Evolutionary conservation across 2,888 invertebrate species (phyloP), one percentile per base, ranked within the genome.

Genomic region (Dolomedes plantarius): DNA sequence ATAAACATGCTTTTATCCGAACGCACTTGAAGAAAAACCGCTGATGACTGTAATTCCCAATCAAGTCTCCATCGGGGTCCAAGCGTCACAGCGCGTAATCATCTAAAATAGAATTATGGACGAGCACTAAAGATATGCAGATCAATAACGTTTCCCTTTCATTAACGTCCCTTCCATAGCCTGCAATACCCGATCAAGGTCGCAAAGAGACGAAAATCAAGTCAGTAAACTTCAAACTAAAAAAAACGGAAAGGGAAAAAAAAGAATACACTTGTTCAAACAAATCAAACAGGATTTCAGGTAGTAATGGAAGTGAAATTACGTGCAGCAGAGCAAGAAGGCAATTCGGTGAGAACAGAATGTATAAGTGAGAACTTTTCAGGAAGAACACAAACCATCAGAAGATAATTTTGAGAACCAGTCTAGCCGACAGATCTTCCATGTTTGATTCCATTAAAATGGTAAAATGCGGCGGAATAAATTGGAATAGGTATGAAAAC

Each of bases 281-380:
- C 29, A 65, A 65, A 65, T 65, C 31, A 27, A 71, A 32, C 56
- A 31, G 32, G 56, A 56, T 73, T 72, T 73, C 73, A 9, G 23
- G 3, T 9, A 13, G 31, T 46, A 50, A 67, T 50, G 46, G 46
- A 50, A 68, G 68, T 19, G 41, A 67, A 75, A 67, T 32, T 50
- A 29, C 29, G 29, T 16, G 28, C 65, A 65, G 9, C 65, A 31
- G 65, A 65, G 29, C 65, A 65, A 28, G 31, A 65, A 36, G 36
- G 5, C 46, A 6, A 16, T 16, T 46, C 13, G 46, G 16, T 46
- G 46, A 46, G n/a, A 46, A 46, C 16, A 9, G 36, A 36, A 36
- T n/a, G n/a, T n/a, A n/a, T 36, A 36, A 36, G 36, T 36, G 9
- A 36, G 36, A 36, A 5, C 9, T 36, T 36, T 46, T 11, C 16